Evolutionary conservation across 2,797 vertebrate species (phyloP), one percentile per base, ranked within the genome.

Genomic region (Malurus leucopterus): DNA sequence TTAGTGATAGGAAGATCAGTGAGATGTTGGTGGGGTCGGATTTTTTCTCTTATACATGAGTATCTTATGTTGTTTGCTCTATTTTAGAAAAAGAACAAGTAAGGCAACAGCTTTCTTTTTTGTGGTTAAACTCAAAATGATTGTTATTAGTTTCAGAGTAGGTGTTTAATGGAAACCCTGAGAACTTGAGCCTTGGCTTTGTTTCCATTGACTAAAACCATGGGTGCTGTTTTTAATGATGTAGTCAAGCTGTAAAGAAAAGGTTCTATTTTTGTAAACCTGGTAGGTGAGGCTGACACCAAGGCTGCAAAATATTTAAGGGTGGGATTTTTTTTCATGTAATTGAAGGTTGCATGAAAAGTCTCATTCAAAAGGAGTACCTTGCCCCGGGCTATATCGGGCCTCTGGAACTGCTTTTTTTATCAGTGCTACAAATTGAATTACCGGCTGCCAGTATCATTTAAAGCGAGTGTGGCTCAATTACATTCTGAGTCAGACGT

Each of bases 401-500:
- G 84, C 61, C 79, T 44, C 79, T 90, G 79, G 84, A 92, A 43
- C 49, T 81, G 76, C 54, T 87, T 86, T 88, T 90, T 94, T 95
- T 87, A 89, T 79, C 51, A 61, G 29, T 19, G 38, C 53, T 93
- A 84, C 90, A 63, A 91, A 92, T 85, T 90, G 84, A 93, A 92
- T 95, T 90, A 81, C 53, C 2, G 8, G n/a, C 49, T 78, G 63
- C 57, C 61, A 49, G 87, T 62, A 76, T 67, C 65, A 57, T 89
- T 94, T 92, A 75, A 65, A 88, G 85, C 70, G 76, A 90, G 79
- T 79, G 53, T 88, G 74, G 61, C 49, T 95, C 87, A 78, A 89
- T 94, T 94, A 88, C 59, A 15, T 51, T 88, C 70, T 93, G 90
- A 94, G 86, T 95, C 91, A 95, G 91, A 84, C 26, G 20, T 63